Percentiles rank a stretch among this genome's conserved stretches.
phyloP scores from a whole-genome alignment of 2,113 vertebrate genomes.

The Poeciliopsis occidentalis region DNA sequence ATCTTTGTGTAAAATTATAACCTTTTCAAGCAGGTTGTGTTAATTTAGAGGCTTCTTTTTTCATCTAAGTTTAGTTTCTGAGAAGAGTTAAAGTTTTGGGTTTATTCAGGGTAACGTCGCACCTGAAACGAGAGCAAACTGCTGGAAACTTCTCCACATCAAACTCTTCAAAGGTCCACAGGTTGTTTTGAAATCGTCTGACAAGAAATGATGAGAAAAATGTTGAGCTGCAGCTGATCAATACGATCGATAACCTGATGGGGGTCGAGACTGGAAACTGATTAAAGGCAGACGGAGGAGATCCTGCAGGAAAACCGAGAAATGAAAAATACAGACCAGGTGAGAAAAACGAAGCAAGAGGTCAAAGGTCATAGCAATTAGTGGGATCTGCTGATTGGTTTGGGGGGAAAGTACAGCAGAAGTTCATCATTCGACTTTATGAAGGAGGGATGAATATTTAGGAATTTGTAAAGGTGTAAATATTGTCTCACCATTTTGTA shows the following conservation, averaged over 20 bases:
- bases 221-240: background rate
- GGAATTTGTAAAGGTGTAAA: background rate
- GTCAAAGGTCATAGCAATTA: background rate
- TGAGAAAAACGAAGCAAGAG: background rate
- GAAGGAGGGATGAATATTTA: too few relatives aligned
- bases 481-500: background rate
- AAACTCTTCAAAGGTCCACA: slow-evolving; percentile 7
- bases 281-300: background rate
- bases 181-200: background rate
- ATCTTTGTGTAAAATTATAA: too few relatives aligned
- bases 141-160: background rate
- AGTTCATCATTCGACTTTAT: too few relatives aligned
- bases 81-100: too few relatives aligned
- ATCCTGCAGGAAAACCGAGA: background rate
- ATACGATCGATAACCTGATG: slow-evolving; percentile 7
- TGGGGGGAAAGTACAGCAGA: too few relatives aligned
- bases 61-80: background rate
- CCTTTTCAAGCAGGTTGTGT: background rate
- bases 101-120: too few relatives aligned
- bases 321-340: background rate
- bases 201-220: slow-evolving; percentile 1
- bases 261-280: background rate
- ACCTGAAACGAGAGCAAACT: background rate
- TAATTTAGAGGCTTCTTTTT: background rate
- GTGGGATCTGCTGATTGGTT: background rate